Base-by-base conservation (phyloP, 2,888 invertebrate genomes). In the Adela reaumurella region DNA sequence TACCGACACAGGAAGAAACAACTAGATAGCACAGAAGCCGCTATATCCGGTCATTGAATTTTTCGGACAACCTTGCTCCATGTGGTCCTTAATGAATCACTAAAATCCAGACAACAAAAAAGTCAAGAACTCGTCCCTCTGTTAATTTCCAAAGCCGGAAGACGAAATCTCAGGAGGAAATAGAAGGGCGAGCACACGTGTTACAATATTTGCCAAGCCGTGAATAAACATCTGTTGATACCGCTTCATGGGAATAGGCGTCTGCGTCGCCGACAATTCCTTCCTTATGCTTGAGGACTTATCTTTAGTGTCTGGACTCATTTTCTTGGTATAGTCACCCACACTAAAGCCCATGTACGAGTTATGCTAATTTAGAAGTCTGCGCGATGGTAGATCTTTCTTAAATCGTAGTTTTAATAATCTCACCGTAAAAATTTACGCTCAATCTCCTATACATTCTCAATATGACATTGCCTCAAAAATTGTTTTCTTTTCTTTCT, bases 81-180 rank as follows among this genome's bases (percentile, higher is more conserved):
- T 71, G 70, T 77, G 73, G 66, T 52, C 56, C 54, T 57, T 57
- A 52, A 59, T 57, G 59, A 51, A 57, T 59, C n/a, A 14, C 35
- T 35, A 14, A 14, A 14, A 35, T 35, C n/a, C n/a, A 35, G 8
- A 14, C 35, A 11, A 35, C 8, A 35, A 35, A 35, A 8, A 14
- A 35, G 3, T 35, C 35, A 35, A 35, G 35, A 35, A 8, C 35
- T 8, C 6, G 35, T 35, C 35, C 35, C 35, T 4, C 68, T 66
- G 70, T 72, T 72, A 76, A 74, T 74, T 72, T 74, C 68, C 70
- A 66, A 62, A 66, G 66, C 76, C 78, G 78, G 78, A 78, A 78
- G 77, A 74, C 72, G 66, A 76, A 74, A 77, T 76, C 74, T 76
- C 68, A 64, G 74, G 70, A 76, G 74, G 77, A 77, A 76, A 74